Conservation (phyloP, 2,113 vertebrate species). For the Ivindomyrus marchei region DNA sequence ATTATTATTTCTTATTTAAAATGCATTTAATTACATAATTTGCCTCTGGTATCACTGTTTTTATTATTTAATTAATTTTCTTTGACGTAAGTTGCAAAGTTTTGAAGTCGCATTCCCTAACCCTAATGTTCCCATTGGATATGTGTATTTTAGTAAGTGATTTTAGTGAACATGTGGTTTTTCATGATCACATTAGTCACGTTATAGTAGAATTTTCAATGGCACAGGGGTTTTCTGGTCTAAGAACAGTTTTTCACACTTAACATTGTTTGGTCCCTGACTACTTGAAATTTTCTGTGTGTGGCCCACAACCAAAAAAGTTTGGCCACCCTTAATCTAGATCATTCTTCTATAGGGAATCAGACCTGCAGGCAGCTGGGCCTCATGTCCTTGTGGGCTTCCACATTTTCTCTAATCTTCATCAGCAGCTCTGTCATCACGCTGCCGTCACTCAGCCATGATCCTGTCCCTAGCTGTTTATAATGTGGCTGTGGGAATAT, state of each 20-base stretch:
- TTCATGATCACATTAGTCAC: background rate
- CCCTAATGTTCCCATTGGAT: background rate
- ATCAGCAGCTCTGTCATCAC: constrained; percentile 58
- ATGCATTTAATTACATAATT: no score
- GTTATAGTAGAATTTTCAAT: background rate
- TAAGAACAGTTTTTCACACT: background rate
- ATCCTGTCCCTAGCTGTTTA: constrained; percentile 60
- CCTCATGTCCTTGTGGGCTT: constrained; percentile 53
- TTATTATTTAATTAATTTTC: background rate
- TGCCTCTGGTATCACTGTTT: background rate
- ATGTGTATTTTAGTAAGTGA: background rate
- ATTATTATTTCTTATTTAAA: no score
- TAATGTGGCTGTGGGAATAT: constrained; percentile 56
- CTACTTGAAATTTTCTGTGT: background rate
- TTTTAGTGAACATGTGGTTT: background rate
- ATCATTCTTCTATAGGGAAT: constrained; percentile 16
- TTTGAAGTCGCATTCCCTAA: no score
- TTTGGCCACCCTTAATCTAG: background rate
- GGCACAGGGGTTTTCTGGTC: background rate
- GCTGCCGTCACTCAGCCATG: constrained; percentile 54
- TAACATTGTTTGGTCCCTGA: background rate
- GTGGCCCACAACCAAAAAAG: background rate
- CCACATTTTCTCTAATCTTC: constrained; percentile 35
- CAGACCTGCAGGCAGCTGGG: constrained; percentile 60
- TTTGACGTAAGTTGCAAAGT: background rate